phyloP scores from a whole-genome alignment of 1,140 invertebrate genomes.

The Branchinecta lindahli region DNA sequence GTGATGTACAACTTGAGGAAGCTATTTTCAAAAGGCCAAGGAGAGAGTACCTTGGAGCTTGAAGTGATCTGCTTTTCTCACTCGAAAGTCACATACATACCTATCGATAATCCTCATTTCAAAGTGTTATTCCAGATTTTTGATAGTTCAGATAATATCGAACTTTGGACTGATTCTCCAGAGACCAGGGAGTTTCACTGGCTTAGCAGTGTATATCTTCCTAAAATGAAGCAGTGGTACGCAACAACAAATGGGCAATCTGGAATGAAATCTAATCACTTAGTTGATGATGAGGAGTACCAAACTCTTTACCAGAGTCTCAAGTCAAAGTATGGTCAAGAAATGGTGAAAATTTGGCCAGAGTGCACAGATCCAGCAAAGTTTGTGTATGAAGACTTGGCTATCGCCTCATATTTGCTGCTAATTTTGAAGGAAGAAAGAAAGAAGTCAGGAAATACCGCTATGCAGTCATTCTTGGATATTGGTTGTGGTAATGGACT shows the following conservation, averaged over 20 bases:
- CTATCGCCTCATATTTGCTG: conserved; percentile 80
- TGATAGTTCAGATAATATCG: background rate
- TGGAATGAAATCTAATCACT: background rate
- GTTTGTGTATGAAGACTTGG: conserved; percentile 91
- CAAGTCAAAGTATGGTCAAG: background rate
- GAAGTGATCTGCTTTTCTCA: background rate
- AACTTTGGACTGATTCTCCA: background rate
- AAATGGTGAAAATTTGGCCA: conserved; percentile 46
- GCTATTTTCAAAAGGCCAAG: background rate
- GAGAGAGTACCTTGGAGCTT: background rate
- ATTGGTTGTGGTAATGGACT: conserved; percentile 94
- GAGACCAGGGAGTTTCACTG: background rate
- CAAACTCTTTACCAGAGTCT: background rate
- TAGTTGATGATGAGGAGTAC: background rate
- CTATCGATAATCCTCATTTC: background rate
- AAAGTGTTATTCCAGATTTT: background rate
- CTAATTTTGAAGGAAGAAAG: conserved; percentile 49
- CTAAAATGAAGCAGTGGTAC: background rate
- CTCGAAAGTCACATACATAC: background rate
- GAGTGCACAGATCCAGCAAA: conserved; percentile 85
- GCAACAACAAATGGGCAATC: background rate
- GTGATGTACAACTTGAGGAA: background rate
- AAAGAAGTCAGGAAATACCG: conserved; percentile 21
- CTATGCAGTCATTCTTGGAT: conserved; percentile 64
- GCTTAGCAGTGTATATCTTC: background rate